Evolutionary conservation across 2,113 vertebrate genomes (phyloP), one percentile per base, ranked within the genome.

Genomic region (Ascaphus truei): DNA sequence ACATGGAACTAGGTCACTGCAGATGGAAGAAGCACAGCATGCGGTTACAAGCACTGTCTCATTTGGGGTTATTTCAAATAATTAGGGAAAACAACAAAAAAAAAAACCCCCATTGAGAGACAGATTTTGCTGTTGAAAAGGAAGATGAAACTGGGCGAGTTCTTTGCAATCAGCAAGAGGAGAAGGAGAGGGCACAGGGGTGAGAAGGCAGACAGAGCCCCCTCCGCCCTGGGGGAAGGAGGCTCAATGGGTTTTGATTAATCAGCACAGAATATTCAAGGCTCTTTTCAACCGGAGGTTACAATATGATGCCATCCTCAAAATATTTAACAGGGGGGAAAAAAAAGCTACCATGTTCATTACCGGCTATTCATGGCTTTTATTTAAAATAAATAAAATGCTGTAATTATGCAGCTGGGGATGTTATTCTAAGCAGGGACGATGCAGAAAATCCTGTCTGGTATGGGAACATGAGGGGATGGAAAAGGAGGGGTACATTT

Each of bases 321-420:
- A 67, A 56, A 57, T 33, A 47, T 57, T 27, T 33, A 18, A 31
- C 36, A 67, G 33, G n/a, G n/a, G n/a, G n/a, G n/a, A 66, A 30
- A n/a, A 30, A 23, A 20, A 56, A 58, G n/a, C n/a, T 34, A 53
- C 63, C 20, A 68, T 68, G 52, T 58, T 58, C 52, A 68, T 68
- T 68, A 68, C 27, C 6, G n/a, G 64, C 52, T 67, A 67, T 67
- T 67, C 64, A 67, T 43, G 27, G 27, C 37, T 67, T 41, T 57
- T 16, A 67, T 56, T 58, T 68, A 57, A 68, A 39, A 57, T 31
- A 45, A 45, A 39, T 67, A 43, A 56, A 67, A 67, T 67, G 52
- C 64, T 33, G 51, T 25, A 57, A 57, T 67, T 67, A 37, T 56
- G 64, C 64, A 67, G 64, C 64, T 67, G 64, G 9, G 64, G 20